Base-by-base conservation (phyloP, 1,140 invertebrate genomes). In the Brachionus asplanchnoidis region DNA sequence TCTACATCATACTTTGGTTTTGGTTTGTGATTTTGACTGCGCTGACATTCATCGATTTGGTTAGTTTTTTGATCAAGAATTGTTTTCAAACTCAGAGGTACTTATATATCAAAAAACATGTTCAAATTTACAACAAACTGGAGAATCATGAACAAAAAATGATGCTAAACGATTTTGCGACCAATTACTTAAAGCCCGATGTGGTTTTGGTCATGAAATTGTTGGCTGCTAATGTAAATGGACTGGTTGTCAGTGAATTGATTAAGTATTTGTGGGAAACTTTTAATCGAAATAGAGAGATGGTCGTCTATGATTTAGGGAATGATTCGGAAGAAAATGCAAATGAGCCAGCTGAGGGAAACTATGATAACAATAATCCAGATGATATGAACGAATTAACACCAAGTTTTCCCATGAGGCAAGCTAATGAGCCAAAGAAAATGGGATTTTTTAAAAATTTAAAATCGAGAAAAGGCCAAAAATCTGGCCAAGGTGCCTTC, bases 141-240 rank as follows among this genome's bases (percentile, higher is more conserved):
- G 46, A 70, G n/a, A 84, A 40, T 28, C 53, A 82, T 14, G 53
- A 82, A 14, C 79, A 82, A 68, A 46, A 11, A 20, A 42, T 60
- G 50, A 32, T 32, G 11, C n/a, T 82, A n/a, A 84, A 75, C 11
- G 44, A 84, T 12, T 91, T 91, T 86, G 88, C 89, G 14, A 89
- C 90, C 87, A 90, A 91, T 85, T 91, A 91, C 86, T 87, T 91
- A n/a, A 88, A 91, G 26, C 90, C 90, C 66, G 91, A 91, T 86
- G 91, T 91, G 11, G 90, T 91, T 42, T 90, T 91, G 85, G 88
- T 91, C 9, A 87, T 91, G 23, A 86, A 90, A 66, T 87, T 91
- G 28, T 89, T 91, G 36, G 90, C 90, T 17, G 90, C 90, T 85
- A 91, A 91, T 87, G 89, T 91, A 82, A 91, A 91, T 84, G 90